Evolutionary conservation across 2,797 vertebrate species (phyloP).

Genomic region (Malurus splendens): DNA sequence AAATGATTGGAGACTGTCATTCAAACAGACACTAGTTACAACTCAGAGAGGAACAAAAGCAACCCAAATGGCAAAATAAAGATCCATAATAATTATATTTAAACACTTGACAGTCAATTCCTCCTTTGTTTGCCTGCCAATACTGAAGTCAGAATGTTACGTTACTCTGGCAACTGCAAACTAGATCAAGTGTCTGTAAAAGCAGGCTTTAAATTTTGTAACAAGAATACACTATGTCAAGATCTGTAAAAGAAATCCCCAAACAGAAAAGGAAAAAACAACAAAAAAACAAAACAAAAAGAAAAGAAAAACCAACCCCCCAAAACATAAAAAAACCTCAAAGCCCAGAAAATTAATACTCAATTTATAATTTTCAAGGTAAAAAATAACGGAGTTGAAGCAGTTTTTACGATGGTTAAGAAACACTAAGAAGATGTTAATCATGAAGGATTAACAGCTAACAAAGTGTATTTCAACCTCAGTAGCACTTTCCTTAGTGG

Average conservation of each 20-base stretch:
- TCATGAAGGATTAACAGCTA: neutral
- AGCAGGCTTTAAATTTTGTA: neutral
- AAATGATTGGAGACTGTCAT: neutral
- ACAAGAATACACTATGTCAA: neutral
- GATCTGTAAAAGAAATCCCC: rapidly evolving
- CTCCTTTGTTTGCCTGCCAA: neutral
- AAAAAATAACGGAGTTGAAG: neutral
- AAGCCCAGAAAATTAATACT: neutral
- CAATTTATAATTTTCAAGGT: neutral
- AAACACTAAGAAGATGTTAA: neutral
- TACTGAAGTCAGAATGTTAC: neutral
- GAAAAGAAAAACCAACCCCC: neutral
- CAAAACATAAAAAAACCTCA: neutral
- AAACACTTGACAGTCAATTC: neutral
- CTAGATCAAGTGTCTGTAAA: neutral
- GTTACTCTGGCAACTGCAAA: neutral
- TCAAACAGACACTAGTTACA: neutral
- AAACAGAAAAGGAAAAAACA: neutral
- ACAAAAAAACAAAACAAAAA: too few species aligned
- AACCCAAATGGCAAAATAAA: neutral
- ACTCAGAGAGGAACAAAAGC: neutral
- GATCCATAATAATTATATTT: neutral
- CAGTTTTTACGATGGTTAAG: neutral
- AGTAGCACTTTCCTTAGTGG: neutral
- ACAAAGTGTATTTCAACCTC: neutral